Evolutionary conservation across 64 coral and sea anemone genomes (phyloP).

Genomic region (Montipora sp.): DNA sequence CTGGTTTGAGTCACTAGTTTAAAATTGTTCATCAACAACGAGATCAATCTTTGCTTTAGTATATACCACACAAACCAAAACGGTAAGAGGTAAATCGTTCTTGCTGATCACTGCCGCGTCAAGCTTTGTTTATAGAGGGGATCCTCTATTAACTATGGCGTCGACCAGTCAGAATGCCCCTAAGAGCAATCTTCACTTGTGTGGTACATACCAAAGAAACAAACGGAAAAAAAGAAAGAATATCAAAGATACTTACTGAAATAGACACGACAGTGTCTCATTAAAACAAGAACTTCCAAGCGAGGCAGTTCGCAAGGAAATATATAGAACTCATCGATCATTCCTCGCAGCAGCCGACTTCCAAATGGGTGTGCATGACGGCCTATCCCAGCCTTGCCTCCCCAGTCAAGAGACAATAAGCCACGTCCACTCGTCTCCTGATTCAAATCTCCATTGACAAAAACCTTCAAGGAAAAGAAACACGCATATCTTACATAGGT

Average conservation of each 20-base stretch:
- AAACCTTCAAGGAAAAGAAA: conserved; percentile 60
- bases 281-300: conserved; percentile 87
- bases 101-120: too few species aligned
- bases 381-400: conserved; percentile 84
- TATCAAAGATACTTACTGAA: conserved; percentile 77
- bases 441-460: conserved; percentile 80
- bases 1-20: too few species aligned
- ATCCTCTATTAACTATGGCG: too few species aligned
- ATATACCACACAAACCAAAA: too few species aligned
- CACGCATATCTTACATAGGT: neutral
- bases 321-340: conserved; percentile 99
- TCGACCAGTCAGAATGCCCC: too few species aligned
- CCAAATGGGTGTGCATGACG: conserved; percentile 94
- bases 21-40: too few species aligned
- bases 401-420: conserved; percentile 83
- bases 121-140: too few species aligned
- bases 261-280: conserved; percentile 95
- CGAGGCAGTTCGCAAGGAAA: conserved; percentile 94
- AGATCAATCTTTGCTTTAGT: too few species aligned
- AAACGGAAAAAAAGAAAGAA: neutral
- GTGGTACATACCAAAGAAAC: too few species aligned
- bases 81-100: too few species aligned
- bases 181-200: too few species aligned
- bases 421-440: conserved; percentile 75
- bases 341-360: conserved; percentile 82